Conservation (phyloP, 2,888 invertebrate genomes). For the Drosophila anomelani region DNA sequence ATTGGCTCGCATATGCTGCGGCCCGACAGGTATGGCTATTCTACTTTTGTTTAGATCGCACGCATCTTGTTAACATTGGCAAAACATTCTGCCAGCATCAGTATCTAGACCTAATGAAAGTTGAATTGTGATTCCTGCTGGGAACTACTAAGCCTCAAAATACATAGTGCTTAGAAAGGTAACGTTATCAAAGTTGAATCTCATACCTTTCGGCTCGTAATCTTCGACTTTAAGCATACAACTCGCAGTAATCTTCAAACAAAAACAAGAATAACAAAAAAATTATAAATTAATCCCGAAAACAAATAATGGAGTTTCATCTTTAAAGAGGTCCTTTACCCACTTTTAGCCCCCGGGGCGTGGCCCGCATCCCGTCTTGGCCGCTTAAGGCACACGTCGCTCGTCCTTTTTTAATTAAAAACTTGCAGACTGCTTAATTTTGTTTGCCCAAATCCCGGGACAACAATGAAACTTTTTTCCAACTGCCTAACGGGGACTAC, state of each 20-base stretch:
- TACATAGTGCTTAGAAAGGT: too few relatives aligned
- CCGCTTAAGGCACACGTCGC: conserved; percentile 67
- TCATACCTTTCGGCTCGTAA: background rate
- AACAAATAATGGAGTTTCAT: conserved; percentile 25
- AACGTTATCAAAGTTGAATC: background rate
- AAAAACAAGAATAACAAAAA: background rate
- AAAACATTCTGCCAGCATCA: conserved; percentile 13
- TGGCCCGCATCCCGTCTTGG: conserved; percentile 52
- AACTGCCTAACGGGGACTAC: conserved; percentile 45
- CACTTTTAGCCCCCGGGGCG: conserved; percentile 20
- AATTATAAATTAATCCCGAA: conserved; percentile 16
- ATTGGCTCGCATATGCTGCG: conserved; percentile 50
- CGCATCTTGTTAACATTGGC: conserved; percentile 18
- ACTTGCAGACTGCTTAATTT: conserved; percentile 81
- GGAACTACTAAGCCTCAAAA: background rate
- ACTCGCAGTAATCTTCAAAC: background rate
- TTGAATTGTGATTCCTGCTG: too few relatives aligned
- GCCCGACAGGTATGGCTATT: conserved; percentile 17
- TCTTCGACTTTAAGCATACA: background rate
- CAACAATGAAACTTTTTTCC: conserved; percentile 75
- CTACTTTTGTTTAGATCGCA: conserved; percentile 16
- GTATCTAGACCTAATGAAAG: conserved; percentile 1
- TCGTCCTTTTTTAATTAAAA: conserved; percentile 80
- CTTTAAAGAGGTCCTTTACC: conserved; percentile 18
- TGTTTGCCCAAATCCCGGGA: conserved; percentile 80